These are phyloP conservation scores for Dascyllus trimaculatus DNA, from an alignment of 2,113 vertebrate genomes.

Conservation along the genomic window DNA sequence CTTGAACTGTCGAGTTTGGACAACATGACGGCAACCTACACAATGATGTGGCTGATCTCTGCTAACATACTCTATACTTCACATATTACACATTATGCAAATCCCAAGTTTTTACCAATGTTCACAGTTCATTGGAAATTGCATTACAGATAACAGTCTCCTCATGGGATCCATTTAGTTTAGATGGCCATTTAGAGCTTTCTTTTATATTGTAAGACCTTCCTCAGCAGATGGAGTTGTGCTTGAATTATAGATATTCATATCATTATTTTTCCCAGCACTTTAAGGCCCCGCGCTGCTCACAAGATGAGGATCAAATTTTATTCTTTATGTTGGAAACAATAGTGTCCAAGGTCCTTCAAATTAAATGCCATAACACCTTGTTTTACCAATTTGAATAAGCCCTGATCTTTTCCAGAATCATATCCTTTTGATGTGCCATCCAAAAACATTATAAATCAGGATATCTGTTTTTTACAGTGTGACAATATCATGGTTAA, in stretches of 20 bases:
- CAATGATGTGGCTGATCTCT: no score
- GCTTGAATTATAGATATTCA: neutral
- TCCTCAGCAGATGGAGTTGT: neutral
- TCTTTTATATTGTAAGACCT: neutral
- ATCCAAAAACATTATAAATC: no score
- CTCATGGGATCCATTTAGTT: neutral
- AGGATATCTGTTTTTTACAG: no score
- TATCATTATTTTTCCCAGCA: neutral
- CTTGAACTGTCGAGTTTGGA: no score
- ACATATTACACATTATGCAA: neutral
- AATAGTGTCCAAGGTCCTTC: neutral
- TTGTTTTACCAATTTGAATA: no score
- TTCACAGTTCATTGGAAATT: neutral
- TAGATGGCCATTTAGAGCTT: no score
- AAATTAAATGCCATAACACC: no score
- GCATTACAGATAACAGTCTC: neutral
- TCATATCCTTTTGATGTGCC: no score
- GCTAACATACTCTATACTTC: neutral
- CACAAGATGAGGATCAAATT: neutral
- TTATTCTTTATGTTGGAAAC: neutral
- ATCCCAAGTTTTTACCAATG: neutral
- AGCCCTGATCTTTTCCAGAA: no score
- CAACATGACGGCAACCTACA: no score
- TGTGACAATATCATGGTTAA: no score
- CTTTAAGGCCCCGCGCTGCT: neutral